Base-by-base conservation (phyloP, 2,888 invertebrate species). In the Balanococcus diminutus region DNA sequence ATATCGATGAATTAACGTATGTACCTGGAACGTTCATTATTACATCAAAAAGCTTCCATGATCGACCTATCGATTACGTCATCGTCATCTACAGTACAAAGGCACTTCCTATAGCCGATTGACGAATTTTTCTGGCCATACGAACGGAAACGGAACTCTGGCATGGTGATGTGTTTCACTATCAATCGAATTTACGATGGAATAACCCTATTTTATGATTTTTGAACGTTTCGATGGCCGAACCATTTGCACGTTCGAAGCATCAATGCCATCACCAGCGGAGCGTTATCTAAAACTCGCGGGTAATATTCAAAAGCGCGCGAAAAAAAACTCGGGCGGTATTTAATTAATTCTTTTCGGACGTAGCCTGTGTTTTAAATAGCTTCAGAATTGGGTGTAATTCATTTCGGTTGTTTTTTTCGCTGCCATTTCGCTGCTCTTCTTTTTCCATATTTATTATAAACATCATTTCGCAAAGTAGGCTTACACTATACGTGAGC, bases 361-460 rank as follows among this genome's bases (percentile, higher is more conserved):
- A 75, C 75, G 75, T 75, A 75, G 75, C 75, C 36, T 75, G 75
- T 75, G 75, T 75, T 75, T 75, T 75, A 75, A 75, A 75, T 75
- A 75, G 75, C 75, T 67, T 22, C 75, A 31, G 75, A 75, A 75
- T 75, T 32, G 32, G 75, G n/a, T 75, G 75, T 75, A 75, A 75
- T 75, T 75, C 75, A 75, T 75, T 75, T 67, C 25, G 28, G 61
- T 67, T 67, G 25, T 67, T 67, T 67, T 67, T 67, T 67, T 75
- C 32, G 31, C n/a, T 36, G 5, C 28, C 9, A 4, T 61, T 8
- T 75, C 32, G 2, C 32, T n/a, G 4, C 32, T 36, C 1, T 32
- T 75, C 75, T 32, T 11, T 75, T 28, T 4, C 28, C 67, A 75
- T 75, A 31, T 32, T 75, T 75, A 75, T 75, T 75, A 75, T 75